Percentiles rank a stretch among this genome's conserved stretches.
Evolutionary conservation across 2,888 invertebrate species (phyloP).

Genomic region (Eupithecia tripunctaria): DNA sequence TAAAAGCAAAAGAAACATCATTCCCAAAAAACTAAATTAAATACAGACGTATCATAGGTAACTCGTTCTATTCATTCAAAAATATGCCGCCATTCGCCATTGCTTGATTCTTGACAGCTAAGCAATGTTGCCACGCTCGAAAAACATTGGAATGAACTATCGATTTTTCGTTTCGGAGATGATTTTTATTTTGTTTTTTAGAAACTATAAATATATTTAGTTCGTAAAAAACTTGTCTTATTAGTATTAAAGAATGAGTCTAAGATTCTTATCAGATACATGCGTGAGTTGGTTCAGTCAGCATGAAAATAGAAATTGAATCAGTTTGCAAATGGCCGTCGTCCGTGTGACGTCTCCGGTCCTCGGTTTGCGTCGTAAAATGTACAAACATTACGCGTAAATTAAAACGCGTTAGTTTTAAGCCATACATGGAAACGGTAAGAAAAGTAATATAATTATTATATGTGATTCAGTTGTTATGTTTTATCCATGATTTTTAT

Average conservation of each 20-base stretch:
- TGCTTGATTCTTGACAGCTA: neutral
- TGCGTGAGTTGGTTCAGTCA: neutral
- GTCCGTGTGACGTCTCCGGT: conserved; percentile 61
- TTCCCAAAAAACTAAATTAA: neutral
- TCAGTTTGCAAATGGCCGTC: conserved; percentile 73
- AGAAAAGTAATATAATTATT: conserved; percentile 11
- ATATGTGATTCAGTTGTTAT: conserved; percentile 60
- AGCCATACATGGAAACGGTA: conserved; percentile 24
- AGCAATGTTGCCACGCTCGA: neutral
- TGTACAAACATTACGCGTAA: conserved; percentile 53
- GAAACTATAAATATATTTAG: neutral
- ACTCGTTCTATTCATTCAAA: too few species aligned
- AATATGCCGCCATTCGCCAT: neutral
- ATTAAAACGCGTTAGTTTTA: conserved; percentile 30
- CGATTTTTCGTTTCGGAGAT: neutral
- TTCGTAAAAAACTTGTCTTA: neutral
- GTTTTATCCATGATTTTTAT: conserved; percentile 67
- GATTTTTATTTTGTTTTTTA: neutral
- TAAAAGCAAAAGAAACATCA: too few species aligned
- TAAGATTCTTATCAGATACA: neutral
- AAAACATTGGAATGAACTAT: neutral
- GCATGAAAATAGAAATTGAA: neutral
- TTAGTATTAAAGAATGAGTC: neutral
- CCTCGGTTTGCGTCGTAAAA: conserved; percentile 55
- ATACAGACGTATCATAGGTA: neutral